Conservation (phyloP, 2,888 invertebrate species). For the Saturnia japonica region DNA sequence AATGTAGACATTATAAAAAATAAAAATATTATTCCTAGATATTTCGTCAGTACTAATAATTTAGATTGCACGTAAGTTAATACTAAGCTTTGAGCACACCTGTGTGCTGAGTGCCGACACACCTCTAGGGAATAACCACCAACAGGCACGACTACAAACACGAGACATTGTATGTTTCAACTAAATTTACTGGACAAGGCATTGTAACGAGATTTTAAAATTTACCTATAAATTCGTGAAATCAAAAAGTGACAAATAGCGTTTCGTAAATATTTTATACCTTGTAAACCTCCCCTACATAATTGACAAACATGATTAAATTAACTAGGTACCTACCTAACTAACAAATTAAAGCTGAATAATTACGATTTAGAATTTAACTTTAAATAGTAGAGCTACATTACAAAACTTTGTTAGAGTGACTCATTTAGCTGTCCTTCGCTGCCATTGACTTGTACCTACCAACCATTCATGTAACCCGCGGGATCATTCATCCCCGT, state of each 20-base stretch:
- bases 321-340: background rate
- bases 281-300: background rate
- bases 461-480: slow-evolving; percentile 55
- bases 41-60: slow-evolving; percentile 33
- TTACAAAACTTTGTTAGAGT: background rate
- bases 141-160: slow-evolving; percentile 46
- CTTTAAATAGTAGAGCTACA: too few relatives aligned
- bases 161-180: slow-evolving; percentile 29
- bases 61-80: slow-evolving; percentile 41
- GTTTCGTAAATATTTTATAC: background rate
- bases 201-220: too few relatives aligned
- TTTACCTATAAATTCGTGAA: too few relatives aligned
- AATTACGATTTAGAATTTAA: too few relatives aligned
- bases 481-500: slow-evolving; percentile 56
- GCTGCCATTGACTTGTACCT: slow-evolving; percentile 50
- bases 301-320: background rate
- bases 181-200: slow-evolving; percentile 41
- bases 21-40: slow-evolving; percentile 9
- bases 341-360: background rate
- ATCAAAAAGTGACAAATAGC: background rate
- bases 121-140: slow-evolving; percentile 43
- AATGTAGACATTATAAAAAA: background rate
- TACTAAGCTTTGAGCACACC: slow-evolving; percentile 38
- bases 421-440: slow-evolving; percentile 49
- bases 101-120: slow-evolving; percentile 26